These are phyloP conservation scores for Ennomos fuscantarius DNA, from an alignment of 2,888 invertebrate species.

Conservation along the genomic window DNA sequence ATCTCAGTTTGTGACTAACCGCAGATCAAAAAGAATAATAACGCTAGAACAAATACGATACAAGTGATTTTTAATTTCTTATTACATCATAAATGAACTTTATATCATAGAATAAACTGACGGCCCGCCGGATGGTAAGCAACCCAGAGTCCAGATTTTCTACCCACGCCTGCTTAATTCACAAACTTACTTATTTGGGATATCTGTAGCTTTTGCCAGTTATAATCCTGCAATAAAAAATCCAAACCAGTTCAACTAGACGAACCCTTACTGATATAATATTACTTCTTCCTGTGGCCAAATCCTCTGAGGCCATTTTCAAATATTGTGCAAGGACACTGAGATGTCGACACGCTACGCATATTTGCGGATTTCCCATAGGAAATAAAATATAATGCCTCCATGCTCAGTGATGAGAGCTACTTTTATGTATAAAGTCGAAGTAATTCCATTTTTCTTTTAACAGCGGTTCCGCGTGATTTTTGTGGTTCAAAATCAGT, in stretches of 20 bases:
- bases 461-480: conserved; percentile 4
- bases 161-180: too few species aligned
- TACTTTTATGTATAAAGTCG: conserved; percentile 27
- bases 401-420: conserved; percentile 31
- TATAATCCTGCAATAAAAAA: too few species aligned
- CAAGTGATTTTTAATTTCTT: too few species aligned
- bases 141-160: too few species aligned
- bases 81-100: too few species aligned
- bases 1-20: too few species aligned
- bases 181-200: too few species aligned
- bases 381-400: conserved; percentile 43
- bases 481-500: conserved; percentile 7
- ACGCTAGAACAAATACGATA: too few species aligned
- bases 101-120: too few species aligned
- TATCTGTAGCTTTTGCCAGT: too few species aligned
- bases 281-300: neutral
- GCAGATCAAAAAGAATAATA: too few species aligned
- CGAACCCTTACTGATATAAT: conserved; percentile 6
- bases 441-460: conserved; percentile 26
- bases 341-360: conserved; percentile 34
- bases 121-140: too few species aligned
- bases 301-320: conserved; percentile 23
- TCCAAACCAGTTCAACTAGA: neutral
- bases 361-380: conserved; percentile 41
- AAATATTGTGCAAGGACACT: conserved; percentile 33